A percentile compares a stretch with the other conserved stretches of the same genome.
Conservation (phyloP, 2,797 vertebrate genomes). For the Acanthiza pusilla region DNA sequence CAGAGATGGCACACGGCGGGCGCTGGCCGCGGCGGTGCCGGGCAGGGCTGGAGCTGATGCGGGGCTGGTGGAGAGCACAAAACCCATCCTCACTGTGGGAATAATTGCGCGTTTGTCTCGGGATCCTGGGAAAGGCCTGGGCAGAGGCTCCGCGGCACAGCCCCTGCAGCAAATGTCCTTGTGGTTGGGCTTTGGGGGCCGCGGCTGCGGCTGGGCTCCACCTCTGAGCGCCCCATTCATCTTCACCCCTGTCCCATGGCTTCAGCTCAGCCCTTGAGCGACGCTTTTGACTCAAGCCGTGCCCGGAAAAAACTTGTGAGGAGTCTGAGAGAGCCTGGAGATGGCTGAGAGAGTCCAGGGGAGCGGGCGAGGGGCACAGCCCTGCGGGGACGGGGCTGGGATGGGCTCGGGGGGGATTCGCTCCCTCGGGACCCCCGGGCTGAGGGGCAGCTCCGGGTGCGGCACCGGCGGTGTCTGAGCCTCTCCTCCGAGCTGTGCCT, state of each 20-base stretch:
- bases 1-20: fast-evolving
- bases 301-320: neutral
- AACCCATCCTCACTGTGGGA: neutral
- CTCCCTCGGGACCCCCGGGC: neutral
- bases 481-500: fast-evolving
- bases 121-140: constrained; percentile 41
- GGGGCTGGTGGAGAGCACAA: neutral
- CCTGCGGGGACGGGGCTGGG: neutral
- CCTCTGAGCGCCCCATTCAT: constrained; percentile 20
- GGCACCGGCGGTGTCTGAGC: fast-evolving
- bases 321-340: neutral
- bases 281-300: neutral
- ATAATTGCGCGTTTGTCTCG: constrained; percentile 45
- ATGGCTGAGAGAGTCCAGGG: fast-evolving
- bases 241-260: neutral
- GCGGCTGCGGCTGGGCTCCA: neutral
- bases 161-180: neutral
- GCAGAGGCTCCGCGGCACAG: neutral
- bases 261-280: constrained; percentile 1
- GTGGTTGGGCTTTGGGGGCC: neutral
- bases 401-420: too few species aligned
- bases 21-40: neutral
- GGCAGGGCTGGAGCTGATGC: neutral
- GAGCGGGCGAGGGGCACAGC: neutral
- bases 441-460: fast-evolving